A percentile compares a stretch with the other conserved stretches of the same genome.
phyloP scores from a whole-genome alignment of 2,888 invertebrate genomes.

The Eilema depressum region DNA sequence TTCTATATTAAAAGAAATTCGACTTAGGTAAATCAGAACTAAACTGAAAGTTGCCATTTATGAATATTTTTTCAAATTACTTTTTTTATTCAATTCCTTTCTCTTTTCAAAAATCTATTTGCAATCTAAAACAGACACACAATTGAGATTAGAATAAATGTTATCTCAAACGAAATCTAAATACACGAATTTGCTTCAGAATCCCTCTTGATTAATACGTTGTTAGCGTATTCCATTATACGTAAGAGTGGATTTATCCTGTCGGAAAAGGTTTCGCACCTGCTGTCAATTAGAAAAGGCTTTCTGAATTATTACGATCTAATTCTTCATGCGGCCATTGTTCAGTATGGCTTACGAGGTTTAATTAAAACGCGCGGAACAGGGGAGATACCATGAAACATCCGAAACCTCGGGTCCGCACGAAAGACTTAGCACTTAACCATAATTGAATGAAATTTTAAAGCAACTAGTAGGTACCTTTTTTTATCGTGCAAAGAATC shows the following conservation, averaged over 20 bases:
- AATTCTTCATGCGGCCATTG: constrained; percentile 1
- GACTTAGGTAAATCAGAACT: no score
- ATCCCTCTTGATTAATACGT: background rate
- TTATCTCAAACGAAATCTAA: background rate
- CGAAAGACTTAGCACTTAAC: no score
- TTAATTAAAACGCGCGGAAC: background rate
- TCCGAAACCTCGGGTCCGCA: no score
- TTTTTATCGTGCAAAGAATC: no score
- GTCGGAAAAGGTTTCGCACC: background rate
- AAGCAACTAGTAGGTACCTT: no score
- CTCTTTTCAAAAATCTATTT: no score
- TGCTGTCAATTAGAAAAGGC: constrained; percentile 4
- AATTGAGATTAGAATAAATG: background rate
- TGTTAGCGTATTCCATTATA: constrained; percentile 2
- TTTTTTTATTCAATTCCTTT: no score
- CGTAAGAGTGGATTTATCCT: background rate
- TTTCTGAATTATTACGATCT: background rate
- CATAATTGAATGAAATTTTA: no score
- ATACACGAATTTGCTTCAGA: background rate
- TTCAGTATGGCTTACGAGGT: background rate
- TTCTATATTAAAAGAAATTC: no score
- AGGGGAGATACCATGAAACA: background rate
- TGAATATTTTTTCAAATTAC: no score
- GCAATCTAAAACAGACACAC: background rate
- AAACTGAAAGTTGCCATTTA: no score